A percentile compares a stretch with the other conserved stretches of the same genome.
Conservation (phyloP, 2,888 invertebrate genomes). For the Phalera bucephala region DNA sequence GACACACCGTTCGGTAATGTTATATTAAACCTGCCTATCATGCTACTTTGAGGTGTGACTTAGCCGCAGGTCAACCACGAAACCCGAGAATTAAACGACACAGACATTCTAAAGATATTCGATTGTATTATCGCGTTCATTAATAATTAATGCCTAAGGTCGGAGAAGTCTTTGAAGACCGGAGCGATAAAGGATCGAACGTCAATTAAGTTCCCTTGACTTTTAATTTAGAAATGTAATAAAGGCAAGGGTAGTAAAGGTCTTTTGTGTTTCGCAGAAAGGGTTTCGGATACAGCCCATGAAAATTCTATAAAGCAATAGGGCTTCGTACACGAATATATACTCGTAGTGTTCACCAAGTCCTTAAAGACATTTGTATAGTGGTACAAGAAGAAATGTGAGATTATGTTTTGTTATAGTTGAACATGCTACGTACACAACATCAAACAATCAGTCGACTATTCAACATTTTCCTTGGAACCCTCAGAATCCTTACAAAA, state of each 20-base stretch:
- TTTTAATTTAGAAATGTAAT: conserved; percentile 28
- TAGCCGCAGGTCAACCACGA: conserved; percentile 4
- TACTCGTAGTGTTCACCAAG: no score
- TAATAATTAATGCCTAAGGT: conserved; percentile 13
- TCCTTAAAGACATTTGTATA: no score
- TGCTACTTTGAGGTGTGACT: conserved; percentile 5
- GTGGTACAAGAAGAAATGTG: no score
- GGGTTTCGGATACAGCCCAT: conserved; percentile 10
- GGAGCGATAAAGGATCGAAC: conserved; percentile 17
- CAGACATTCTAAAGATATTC: conserved; percentile 5
- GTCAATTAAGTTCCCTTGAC: conserved; percentile 24
- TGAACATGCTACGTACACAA: no score
- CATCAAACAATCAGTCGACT: no score
- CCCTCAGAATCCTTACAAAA: no score
- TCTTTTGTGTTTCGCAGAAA: conserved; percentile 12
- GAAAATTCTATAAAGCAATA: conserved; percentile 8
- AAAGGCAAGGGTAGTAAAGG: conserved; percentile 10
- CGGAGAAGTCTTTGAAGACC: conserved; percentile 4
- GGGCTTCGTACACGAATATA: neutral
- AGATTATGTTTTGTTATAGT: no score
- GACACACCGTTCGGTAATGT: conserved; percentile 9
- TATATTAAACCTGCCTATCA: conserved; percentile 5
- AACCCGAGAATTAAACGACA: conserved; percentile 11
- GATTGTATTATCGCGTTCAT: conserved; percentile 7
- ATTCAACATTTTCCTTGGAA: no score